Base-by-base conservation (phyloP, 2,888 invertebrate genomes). In the Metalampra italica region DNA sequence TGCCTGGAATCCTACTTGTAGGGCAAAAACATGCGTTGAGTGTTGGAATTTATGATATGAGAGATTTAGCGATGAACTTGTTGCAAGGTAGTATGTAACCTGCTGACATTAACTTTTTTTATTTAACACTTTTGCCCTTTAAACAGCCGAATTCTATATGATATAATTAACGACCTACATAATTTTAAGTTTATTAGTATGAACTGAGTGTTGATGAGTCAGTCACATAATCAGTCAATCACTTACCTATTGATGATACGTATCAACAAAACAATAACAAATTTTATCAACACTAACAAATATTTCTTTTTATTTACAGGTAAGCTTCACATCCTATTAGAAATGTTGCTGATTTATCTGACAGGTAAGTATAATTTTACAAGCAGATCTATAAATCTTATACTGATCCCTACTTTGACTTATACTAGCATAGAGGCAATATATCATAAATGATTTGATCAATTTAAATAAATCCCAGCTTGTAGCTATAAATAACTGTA, bases 401-500 rank as follows among this genome's bases (percentile, higher is more conserved):
- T 14, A 12, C 29, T 42, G n/a, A 42, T n/a, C 36, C 36, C n/a
- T 7, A n/a, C 11, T 22, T 22, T n/a, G 36, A 36, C 36, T 5
- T 8, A 32, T 5, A n/a, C n/a, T 7, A 36, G 36, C n/a, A 7
- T n/a, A 11, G 22, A 22, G 40, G 29, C 40, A n/a, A 9, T 42
- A 29, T 9, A 29, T 29, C 55, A 59, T 56, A 52, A 49, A 38
- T 76, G 78, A 82, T 78, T 75, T 71, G 68, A 70, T 66, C 74
- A 73, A 77, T 79, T 80, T 77, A 63, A 74, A 76, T 76, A 71
- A 75, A 70, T 70, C 68, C 54, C 54, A 57, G 62, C 54, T 8
- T 11, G 12, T 29, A 13, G 12, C 60, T 66, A 68, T 72, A 63
- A 59, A 65, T 68, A 65, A 68, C 67, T 68, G 43, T 48, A 45